A percentile compares a stretch with the other conserved stretches of the same genome.
Evolutionary conservation across 1,140 invertebrate genomes (phyloP).

Genomic region (Diuraphis noxia): DNA sequence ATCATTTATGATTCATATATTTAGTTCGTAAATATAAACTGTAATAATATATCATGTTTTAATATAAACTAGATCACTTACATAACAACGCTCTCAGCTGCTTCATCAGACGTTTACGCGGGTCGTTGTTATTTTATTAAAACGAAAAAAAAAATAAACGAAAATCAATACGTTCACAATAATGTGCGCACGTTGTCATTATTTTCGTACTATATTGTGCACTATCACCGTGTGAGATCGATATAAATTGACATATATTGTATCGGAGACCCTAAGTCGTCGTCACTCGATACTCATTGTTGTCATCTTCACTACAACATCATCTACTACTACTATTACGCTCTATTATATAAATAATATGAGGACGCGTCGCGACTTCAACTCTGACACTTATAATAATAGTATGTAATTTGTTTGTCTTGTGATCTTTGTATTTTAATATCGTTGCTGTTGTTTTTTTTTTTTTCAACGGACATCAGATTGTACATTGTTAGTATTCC

Average conservation of each 20-base stretch:
- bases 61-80: not conserved
- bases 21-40: not conserved
- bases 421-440: not conserved
- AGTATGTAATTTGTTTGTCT: not conserved
- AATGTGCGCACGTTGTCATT: not conserved
- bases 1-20: not conserved
- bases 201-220: not conserved
- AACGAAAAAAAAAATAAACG: not conserved
- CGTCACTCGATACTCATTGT: constrained; percentile 4
- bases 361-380: no score
- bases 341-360: not conserved
- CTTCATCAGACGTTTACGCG: not conserved
- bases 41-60: not conserved
- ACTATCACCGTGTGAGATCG: not conserved
- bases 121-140: not conserved
- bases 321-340: not conserved
- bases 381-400: not conserved
- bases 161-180: not conserved
- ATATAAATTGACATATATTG: constrained; percentile 1
- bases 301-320: not conserved
- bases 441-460: not conserved
- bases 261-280: not conserved
- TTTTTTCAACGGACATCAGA: not conserved
- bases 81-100: not conserved
- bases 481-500: not conserved